Evolutionary conservation across 1,140 invertebrate genomes (phyloP).

Genomic region (Wasmannia auropunctata): DNA sequence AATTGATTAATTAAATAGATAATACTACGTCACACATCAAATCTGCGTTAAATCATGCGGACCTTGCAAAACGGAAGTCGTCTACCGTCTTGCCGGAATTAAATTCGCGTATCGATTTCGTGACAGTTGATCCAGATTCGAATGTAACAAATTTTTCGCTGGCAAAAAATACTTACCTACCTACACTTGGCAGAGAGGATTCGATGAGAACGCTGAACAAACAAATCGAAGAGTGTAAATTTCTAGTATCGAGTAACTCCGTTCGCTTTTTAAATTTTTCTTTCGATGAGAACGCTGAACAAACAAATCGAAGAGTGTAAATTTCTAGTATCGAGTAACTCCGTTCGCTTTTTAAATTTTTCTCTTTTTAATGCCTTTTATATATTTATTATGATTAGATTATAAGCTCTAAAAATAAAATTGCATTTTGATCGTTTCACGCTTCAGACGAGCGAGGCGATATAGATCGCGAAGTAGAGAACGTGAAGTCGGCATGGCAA

Average conservation of each 20-base stretch:
- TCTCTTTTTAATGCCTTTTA: not conserved
- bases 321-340: slow-evolving; percentile 1
- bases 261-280: not conserved
- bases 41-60: not conserved
- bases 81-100: slow-evolving; percentile 48
- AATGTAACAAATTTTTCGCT: not conserved
- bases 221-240: slow-evolving; percentile 26
- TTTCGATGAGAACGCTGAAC: not conserved
- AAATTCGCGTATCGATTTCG: not conserved
- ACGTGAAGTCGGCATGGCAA: slow-evolving; percentile 68
- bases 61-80: not conserved
- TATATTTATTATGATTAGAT: not conserved
- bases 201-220: not conserved
- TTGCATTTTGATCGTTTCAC: not conserved
- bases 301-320: slow-evolving; percentile 24
- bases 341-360: not conserved
- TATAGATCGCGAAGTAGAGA: slow-evolving; percentile 54
- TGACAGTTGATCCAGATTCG: not conserved
- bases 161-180: slow-evolving; percentile 20
- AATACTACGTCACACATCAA: not conserved
- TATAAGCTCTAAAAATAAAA: not conserved
- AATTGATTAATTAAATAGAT: not conserved
- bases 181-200: slow-evolving; percentile 30
- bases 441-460: slow-evolving; percentile 26
- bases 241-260: not conserved